phyloP scores from a whole-genome alignment of 2,113 vertebrate genomes.

The Montifringilla adamsi region DNA sequence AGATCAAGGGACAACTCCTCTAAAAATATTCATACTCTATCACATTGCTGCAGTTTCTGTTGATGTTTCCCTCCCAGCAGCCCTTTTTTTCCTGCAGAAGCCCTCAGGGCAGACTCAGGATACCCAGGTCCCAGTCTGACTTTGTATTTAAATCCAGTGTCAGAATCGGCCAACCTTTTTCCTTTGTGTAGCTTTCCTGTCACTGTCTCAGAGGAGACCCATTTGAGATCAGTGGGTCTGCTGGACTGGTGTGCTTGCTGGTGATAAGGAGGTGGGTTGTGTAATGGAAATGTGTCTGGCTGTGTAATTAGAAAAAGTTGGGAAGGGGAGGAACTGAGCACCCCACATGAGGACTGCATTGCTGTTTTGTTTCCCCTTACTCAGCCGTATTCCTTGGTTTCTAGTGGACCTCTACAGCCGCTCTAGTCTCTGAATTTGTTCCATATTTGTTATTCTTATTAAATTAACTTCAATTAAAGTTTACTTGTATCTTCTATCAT shows the following conservation, averaged over 20 bases:
- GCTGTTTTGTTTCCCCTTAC: neutral
- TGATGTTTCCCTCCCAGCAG: neutral
- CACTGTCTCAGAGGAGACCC: neutral
- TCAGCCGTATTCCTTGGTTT: neutral
- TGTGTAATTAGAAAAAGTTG: neutral
- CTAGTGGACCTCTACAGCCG: neutral
- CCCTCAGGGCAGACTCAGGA: neutral
- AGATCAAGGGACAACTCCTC: neutral
- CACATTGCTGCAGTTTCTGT: neutral
- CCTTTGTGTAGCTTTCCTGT: constrained; percentile 16
- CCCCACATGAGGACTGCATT: neutral
- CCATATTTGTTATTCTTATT: neutral
- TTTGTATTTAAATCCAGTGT: constrained; percentile 2
- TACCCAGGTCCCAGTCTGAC: neutral
- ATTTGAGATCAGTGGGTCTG: neutral
- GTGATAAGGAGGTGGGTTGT: constrained; percentile 5
- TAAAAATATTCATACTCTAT: neutral
- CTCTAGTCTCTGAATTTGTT: neutral
- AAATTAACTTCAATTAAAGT: neutral
- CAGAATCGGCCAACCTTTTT: neutral
- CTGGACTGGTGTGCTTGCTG: neutral
- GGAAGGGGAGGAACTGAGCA: neutral
- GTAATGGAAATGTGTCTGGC: constrained; percentile 9
- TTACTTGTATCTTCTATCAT: neutral
- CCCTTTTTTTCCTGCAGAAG: neutral